phyloP scores from a whole-genome alignment of 2,113 vertebrate species.

The Centropus unirufus region DNA sequence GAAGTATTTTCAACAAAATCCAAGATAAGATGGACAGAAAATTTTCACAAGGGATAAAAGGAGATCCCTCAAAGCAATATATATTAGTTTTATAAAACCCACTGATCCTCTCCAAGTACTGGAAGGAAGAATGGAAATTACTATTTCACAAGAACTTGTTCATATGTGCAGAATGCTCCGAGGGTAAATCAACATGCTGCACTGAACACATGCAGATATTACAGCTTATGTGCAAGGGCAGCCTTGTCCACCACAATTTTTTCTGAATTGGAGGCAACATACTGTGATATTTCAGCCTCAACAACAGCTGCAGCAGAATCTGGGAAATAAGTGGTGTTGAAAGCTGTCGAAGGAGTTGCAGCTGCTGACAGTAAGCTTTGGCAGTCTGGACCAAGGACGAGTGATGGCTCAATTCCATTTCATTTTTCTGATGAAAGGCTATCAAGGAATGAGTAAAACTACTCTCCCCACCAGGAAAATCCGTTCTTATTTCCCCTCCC shows the following conservation, averaged over 20 bases:
- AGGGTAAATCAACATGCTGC: neutral
- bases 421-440: neutral
- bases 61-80: neutral
- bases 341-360: neutral
- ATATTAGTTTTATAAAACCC: neutral
- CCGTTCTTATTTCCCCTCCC: neutral
- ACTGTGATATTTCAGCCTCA: neutral
- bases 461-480: neutral
- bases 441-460: neutral
- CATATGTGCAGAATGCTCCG: neutral
- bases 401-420: neutral
- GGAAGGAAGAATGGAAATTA: neutral
- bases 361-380: neutral
- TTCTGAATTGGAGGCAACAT: neutral
- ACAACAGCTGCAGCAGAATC: neutral
- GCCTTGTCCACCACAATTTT: neutral
- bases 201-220: neutral
- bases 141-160: neutral
- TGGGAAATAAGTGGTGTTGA: neutral
- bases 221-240: neutral
- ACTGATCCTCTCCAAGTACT: neutral
- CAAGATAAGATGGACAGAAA: neutral
- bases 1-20: neutral
- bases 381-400: neutral
- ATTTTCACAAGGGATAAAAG: neutral